Evolutionary conservation across 2,888 invertebrate genomes (phyloP).

Genomic region (Clivina fossor): DNA sequence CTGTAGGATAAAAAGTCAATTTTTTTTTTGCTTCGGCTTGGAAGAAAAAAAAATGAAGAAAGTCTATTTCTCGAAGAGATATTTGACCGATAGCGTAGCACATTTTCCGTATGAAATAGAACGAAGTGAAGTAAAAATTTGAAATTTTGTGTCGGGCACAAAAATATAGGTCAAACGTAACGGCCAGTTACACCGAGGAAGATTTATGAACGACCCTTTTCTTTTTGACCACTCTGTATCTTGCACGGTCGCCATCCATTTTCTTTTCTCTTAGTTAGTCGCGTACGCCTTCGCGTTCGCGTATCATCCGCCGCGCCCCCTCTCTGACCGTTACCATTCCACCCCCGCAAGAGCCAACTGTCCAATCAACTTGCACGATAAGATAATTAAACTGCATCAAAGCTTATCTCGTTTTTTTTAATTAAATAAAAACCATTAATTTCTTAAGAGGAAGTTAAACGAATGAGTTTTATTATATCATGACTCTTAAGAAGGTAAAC

Average conservation of each 20-base stretch:
- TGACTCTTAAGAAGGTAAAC: conserved; percentile 25
- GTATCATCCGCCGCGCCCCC: conserved; percentile 2
- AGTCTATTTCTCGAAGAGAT: too few relatives aligned
- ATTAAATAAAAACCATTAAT: conserved; percentile 34
- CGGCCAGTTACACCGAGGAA: conserved; percentile 16
- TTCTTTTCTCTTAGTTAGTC: not conserved
- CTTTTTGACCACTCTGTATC: conserved; percentile 27
- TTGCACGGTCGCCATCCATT: conserved; percentile 17
- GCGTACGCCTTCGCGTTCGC: too few relatives aligned
- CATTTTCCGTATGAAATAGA: too few relatives aligned
- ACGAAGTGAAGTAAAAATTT: not conserved
- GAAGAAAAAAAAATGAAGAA: too few relatives aligned
- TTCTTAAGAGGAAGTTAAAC: conserved; percentile 21
- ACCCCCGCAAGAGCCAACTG: too few relatives aligned
- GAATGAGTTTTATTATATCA: conserved; percentile 22
- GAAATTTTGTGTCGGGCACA: not conserved
- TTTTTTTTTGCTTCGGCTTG: too few relatives aligned
- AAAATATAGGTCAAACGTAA: conserved; percentile 1
- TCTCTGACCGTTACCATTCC: too few relatives aligned
- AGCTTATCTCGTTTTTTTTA: conserved; percentile 32
- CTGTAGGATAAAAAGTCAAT: too few relatives aligned
- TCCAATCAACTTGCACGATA: conserved; percentile 31
- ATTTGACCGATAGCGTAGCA: too few relatives aligned
- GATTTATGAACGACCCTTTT: conserved; percentile 26
- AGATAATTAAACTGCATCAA: conserved; percentile 34